Percentiles rank a stretch among this genome's conserved stretches.
phyloP scores from a whole-genome alignment of 2,888 invertebrate genomes.

The Chymomyza procnemis region DNA sequence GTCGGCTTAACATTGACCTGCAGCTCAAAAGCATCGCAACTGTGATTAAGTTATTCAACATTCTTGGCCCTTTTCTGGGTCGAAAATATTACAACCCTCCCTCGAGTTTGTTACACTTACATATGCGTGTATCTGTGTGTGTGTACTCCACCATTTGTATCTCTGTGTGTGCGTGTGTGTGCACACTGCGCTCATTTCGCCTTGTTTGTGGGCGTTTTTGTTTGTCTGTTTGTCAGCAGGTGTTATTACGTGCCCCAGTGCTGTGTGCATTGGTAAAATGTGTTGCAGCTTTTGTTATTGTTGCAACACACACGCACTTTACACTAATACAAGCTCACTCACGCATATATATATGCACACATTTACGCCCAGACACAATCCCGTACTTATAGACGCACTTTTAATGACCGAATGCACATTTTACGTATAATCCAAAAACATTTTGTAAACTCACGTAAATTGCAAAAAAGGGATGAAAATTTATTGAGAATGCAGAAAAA shows the following conservation, averaged over 20 bases:
- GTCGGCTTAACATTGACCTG: no score
- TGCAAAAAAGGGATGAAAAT: not conserved
- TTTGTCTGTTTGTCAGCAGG: conserved; percentile 66
- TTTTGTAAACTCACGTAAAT: conserved; percentile 61
- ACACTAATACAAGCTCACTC: not conserved
- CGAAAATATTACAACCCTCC: no score
- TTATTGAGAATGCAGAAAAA: conserved; percentile 8
- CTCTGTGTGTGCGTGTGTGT: conserved; percentile 24
- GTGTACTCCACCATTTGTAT: not conserved
- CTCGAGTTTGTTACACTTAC: not conserved
- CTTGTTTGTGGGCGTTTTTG: conserved; percentile 67
- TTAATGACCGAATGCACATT: conserved; percentile 74
- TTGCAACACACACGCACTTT: conserved; percentile 36
- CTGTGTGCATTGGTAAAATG: conserved; percentile 65
- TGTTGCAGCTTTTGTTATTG: conserved; percentile 49
- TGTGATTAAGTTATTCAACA: no score
- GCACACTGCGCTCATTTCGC: conserved; percentile 56
- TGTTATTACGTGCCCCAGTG: conserved; percentile 65
- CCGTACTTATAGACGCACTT: conserved; percentile 60
- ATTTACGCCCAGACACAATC: conserved; percentile 46
- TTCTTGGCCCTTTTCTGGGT: no score
- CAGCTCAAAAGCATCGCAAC: no score
- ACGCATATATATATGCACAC: not conserved
- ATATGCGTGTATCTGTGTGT: not conserved
- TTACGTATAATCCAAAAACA: conserved; percentile 62